Evolutionary conservation across 1,140 invertebrate genomes (phyloP), one percentile per base, ranked within the genome.

Genomic region (Brachionus asplanchnoidis): DNA sequence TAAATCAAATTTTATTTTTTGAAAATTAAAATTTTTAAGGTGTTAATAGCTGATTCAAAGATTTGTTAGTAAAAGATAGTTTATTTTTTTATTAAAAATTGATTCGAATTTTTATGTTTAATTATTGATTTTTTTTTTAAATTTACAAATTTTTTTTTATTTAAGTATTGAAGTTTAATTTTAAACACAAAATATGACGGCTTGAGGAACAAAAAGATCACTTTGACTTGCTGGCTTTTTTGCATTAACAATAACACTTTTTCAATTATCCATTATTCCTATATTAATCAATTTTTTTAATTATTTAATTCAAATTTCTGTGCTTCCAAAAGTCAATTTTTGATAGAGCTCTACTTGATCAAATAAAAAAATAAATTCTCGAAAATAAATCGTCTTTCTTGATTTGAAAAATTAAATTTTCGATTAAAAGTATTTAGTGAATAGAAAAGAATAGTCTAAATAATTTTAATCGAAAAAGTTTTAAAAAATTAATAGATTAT

Each of bases 251-350:
- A 12, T 46, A 14, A 0, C 44, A n/a, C 88, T 87, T 87, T 95
- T 94, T 91, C 95, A 92, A 32, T 32, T 73, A 44, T 8, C 68
- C 68, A 73, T 73, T 23, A 73, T 36, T 44, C 68, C n/a, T 36
- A 1, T n/a, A 1, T 70, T 73, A n/a, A 73, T 44, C 68, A 73
- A 60, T 20, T 60, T 23, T 20, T 23, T 20, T 23, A 60, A 26
- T 20, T 9, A 20, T 60, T 3, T 20, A 20, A 9, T 60, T 60
- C 4, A 60, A 20, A 60, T 60, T 60, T 56, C 17, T 56, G 32
- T 42, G 77, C 46, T 42, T 79, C 42, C 28, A 79, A 46, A 79
- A 56, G 44, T 14, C 26, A 12, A 23, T 53, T 20, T 17, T 36
- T 36, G 2, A 36, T 36, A 36, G 32, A 36, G 32, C 5, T 36